Conservation (phyloP, 2,797 vertebrate genomes). For the Petrocephalus sullivani region DNA sequence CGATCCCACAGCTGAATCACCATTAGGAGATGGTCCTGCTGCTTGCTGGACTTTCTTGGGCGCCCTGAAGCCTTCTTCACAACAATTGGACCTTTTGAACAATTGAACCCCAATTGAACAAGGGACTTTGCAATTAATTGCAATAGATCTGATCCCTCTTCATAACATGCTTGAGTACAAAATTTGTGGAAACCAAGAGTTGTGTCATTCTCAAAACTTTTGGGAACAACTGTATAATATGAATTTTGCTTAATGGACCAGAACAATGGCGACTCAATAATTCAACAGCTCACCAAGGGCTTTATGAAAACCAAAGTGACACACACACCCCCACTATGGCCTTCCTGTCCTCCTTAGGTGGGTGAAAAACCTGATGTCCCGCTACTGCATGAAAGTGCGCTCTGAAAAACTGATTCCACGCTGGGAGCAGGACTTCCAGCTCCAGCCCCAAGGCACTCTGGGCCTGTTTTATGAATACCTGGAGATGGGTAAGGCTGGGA, state of each 20-base stretch:
- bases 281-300: neutral
- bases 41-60: too few relatives aligned
- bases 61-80: too few relatives aligned
- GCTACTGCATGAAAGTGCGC: slow-evolving; percentile 51
- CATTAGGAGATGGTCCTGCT: too few relatives aligned
- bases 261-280: neutral
- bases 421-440: slow-evolving; percentile 89
- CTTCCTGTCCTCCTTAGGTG: slow-evolving; percentile 59
- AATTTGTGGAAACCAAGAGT: too few relatives aligned
- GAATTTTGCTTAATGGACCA: neutral
- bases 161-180: too few relatives aligned
- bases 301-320: neutral
- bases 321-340: neutral
- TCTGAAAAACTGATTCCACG: slow-evolving; percentile 70
- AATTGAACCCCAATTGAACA: too few relatives aligned
- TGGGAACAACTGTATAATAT: too few relatives aligned
- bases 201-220: too few relatives aligned
- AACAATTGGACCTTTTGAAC: too few relatives aligned
- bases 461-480: slow-evolving; percentile 92
- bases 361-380: slow-evolving; percentile 80
- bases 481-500: slow-evolving; percentile 82
- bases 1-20: too few relatives aligned
- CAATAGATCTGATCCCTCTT: too few relatives aligned
- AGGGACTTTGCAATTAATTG: too few relatives aligned
- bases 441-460: slow-evolving; percentile 72